Evolutionary conservation across 2,797 vertebrate genomes (phyloP).

Genomic region (Myioborus melanocephalus): DNA sequence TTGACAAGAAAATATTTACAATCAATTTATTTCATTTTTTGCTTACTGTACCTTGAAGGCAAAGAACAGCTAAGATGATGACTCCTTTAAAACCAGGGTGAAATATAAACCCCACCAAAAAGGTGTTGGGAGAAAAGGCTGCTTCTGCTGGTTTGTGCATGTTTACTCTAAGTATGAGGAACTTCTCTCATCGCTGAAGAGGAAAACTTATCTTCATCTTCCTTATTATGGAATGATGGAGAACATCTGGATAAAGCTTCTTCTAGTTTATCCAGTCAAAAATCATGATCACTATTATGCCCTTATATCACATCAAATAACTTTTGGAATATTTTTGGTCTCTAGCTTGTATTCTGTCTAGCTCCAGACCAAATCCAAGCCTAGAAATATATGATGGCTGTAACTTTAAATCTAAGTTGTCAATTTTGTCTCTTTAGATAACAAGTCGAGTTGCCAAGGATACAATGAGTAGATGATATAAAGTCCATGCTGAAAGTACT

Average conservation of each 20-base stretch:
- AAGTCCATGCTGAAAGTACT: slow-evolving; percentile 40
- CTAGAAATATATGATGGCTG: neutral
- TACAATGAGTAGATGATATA: slow-evolving; percentile 42
- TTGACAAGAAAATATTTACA: neutral
- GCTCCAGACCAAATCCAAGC: neutral
- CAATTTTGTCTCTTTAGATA: slow-evolving; percentile 39
- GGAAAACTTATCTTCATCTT: neutral
- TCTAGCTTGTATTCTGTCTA: neutral
- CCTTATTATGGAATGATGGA: neutral
- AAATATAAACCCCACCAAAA: neutral
- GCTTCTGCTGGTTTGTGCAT: neutral
- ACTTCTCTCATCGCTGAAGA: neutral
- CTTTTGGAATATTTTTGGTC: neutral
- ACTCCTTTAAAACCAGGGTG: neutral
- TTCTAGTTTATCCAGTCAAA: neutral
- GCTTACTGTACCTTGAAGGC: neutral
- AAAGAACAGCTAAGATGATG: neutral
- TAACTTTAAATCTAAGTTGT: slow-evolving; percentile 47
- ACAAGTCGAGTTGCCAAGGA: slow-evolving; percentile 45
- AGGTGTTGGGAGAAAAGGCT: neutral
- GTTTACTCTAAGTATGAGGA: neutral
- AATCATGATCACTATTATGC: neutral
- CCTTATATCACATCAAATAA: neutral
- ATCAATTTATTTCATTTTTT: neutral
- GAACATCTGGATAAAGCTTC: neutral